Conservation (phyloP, 2,113 vertebrate genomes). For the Scolopax mira region DNA sequence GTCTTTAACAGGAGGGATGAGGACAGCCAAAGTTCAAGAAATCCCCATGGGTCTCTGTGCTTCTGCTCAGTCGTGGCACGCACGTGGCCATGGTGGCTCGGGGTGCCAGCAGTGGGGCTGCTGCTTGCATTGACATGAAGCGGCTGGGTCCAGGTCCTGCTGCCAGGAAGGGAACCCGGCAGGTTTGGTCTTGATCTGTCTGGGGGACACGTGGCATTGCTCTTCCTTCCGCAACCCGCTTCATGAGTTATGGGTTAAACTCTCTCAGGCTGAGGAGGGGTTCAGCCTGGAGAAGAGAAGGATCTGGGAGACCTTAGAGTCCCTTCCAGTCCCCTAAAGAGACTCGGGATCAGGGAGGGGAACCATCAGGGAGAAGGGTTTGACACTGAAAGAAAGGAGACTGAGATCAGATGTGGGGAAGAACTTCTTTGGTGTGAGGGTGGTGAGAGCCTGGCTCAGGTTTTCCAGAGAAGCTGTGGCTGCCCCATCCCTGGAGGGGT, state of each 20-base stretch:
- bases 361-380: background rate
- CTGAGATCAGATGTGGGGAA: fast-evolving
- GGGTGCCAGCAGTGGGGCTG: background rate
- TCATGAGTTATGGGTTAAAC: background rate
- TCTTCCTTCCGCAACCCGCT: background rate
- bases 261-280: background rate
- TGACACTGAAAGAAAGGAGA: background rate
- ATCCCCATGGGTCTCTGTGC: fast-evolving
- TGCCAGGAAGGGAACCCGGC: fast-evolving
- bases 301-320: background rate
- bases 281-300: background rate
- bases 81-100: background rate
- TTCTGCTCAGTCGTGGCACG: background rate
- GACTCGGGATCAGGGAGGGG: background rate
- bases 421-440: background rate
- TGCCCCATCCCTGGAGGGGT: background rate
- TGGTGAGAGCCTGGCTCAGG: too few relatives aligned
- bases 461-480: background rate
- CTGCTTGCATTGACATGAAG: background rate
- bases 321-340: background rate
- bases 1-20: background rate
- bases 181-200: fast-evolving
- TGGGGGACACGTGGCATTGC: fast-evolving
- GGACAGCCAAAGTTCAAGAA: background rate
- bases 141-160: background rate